Evolutionary conservation across 1,140 invertebrate genomes (phyloP), one percentile per base, ranked within the genome.

Genomic region (Listronotus bonariensis): DNA sequence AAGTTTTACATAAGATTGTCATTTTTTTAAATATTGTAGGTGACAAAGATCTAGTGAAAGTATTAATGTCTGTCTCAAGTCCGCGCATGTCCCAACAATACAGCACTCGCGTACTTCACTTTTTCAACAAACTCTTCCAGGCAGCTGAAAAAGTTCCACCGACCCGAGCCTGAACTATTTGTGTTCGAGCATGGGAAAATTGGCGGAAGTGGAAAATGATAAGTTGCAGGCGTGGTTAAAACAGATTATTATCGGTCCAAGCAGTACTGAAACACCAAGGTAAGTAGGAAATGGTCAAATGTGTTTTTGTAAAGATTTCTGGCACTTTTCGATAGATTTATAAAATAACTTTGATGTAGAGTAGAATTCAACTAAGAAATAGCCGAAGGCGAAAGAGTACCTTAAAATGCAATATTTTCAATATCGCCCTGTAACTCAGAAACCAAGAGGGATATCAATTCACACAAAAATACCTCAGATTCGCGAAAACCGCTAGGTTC

Each of bases 51-150:
- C 76, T 92, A 40, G 81, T 90, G 0, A 89, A 89, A 46, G 82
- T 96, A 14, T 77, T 96, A 10, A 78, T 95, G 15, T 88, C 88
- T 0, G 87, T 91, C 6, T 86, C 91, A 0, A 84, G 82, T 42
- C 84, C 86, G 0, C 85, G 87, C 63, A 78, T 89, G 20, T 87
- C 87, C 0, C 85, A 87, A 63, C 82, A 86, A 12, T 95, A 93
- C 75, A 86, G 89, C 4, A 89, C 88, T 12, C 84, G 88, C 69
- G 88, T 96, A 31, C 78, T 93, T 15, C 89, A 90, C 70, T 92
- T 93, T 70, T 90, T 93, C 72, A 91, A 90, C 69, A 88, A 87
- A 74, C 78, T 95, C 6, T 91, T 92, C 69, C 86, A 88, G 77
- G 82, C 87, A n/a, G 83, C 87, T 75, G 79, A 85, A 69, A 78